Evolutionary conservation across 2,797 vertebrate species (phyloP), one percentile per base, ranked within the genome.

Genomic region (Microtus agrestis): DNA sequence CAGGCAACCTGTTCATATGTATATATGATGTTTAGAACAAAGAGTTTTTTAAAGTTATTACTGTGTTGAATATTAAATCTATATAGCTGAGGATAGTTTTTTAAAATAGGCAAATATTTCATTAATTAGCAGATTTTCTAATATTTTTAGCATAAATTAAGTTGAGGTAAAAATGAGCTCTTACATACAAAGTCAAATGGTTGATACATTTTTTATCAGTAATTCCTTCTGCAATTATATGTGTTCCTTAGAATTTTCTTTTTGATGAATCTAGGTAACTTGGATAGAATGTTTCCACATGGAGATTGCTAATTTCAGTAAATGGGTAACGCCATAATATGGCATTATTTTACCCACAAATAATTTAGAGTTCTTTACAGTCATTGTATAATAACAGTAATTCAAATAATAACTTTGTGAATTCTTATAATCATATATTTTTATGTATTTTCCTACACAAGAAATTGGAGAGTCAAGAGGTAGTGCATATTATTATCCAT

Each of bases 341-440:
- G 69, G 10, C 6, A n/a, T 13, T 56, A 46, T 89, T 96, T 95
- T 94, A 91, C 17, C 76, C 80, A 40, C 5, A 54, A 80, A 61
- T 46, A 92, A 74, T 82, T 91, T 87, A 87, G n/a, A 90, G 43
- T 81, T 31, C 5, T 48, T 84, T 85, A 13, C 0, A 34, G 2
- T 15, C 37, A 77, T 87, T 71, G 9, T 86, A 12, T 76, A 89
- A 92, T 51, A 3, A 76, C 15, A 56, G 34, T 56, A 23, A 0
- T 56, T 0, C 34, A 54, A 15, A 78, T 27, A 80, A 43, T 46
- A 78, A 23, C 25, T n/a, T n/a, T 91, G 4, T 71, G 40, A 27
- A 17, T 63, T 91, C 4, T 51, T 48, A 10, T 43, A 29, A n/a
- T 85, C 87, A 25, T 73, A 82, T 91, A 63, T 92, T 92, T 81